phyloP scores from a whole-genome alignment of 2,888 invertebrate genomes.

The Eupithecia tripunctaria region DNA sequence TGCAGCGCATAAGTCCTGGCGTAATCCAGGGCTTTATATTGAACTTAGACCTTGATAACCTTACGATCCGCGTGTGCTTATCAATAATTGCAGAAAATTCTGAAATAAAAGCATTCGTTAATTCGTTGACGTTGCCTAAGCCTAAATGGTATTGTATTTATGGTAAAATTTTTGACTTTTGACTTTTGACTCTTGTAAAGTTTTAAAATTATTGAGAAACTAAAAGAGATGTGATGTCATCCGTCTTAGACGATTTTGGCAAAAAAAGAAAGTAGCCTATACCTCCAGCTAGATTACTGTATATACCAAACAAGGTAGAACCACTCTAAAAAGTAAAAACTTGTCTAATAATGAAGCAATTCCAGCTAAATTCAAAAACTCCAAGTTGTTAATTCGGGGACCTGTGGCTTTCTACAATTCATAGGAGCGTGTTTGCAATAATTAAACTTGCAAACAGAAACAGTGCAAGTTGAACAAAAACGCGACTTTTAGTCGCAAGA shows the following conservation, averaged over 20 bases:
- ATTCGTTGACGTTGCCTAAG: too few species aligned
- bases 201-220: background rate
- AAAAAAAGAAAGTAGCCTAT: background rate
- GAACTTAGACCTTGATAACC: too few species aligned
- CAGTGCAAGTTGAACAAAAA: conserved; percentile 16
- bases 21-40: too few species aligned
- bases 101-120: too few species aligned
- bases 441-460: conserved; percentile 35
- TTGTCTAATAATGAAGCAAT: background rate
- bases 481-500: conserved; percentile 28
- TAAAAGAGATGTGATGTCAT: background rate
- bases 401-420: conserved; percentile 21
- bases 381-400: conserved; percentile 15
- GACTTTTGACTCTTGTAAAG: too few species aligned
- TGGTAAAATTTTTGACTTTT: too few species aligned
- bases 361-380: conserved; percentile 21
- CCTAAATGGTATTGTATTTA: too few species aligned
- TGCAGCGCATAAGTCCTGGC: too few species aligned
- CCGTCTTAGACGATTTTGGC: background rate
- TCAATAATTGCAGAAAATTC: too few species aligned
- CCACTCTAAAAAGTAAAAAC: background rate
- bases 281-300: too few species aligned
- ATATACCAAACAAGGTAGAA: background rate
- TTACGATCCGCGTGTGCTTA: too few species aligned
- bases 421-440: conserved; percentile 33